Base-by-base conservation (phyloP, 2,113 vertebrate species). In the Prunella fulvescens region DNA sequence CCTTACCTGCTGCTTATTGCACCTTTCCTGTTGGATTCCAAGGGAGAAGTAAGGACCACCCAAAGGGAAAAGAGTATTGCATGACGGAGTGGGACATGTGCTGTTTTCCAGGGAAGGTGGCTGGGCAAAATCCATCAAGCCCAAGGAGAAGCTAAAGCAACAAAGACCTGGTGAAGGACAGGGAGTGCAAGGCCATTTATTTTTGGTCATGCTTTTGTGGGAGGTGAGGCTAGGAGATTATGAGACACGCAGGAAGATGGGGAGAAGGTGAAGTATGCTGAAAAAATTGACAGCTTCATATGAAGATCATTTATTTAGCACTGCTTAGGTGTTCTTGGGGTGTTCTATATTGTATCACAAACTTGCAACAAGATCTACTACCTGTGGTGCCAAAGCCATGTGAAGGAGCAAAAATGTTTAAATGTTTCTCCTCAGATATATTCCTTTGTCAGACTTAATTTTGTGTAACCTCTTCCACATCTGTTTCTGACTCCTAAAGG, bases 241-340 rank as follows among this genome's bases (percentile, higher is more conserved):
- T 14, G 14, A 79, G 13, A 19, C 23, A 28, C 0, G 0, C 31
- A 40, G 28, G 37, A 31, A 61, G 15, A 20, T 4, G 65, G 16
- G 19, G 2, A 82, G 11, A 82, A 53, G 16, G 23, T 39, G 14
- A 74, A 84, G 19, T 5, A 47, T 51, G 24, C 17, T 74, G 31
- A 20, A 84, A 65, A 67, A 74, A 19, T 18, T 1, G 26, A 18
- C 7, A 13, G 4, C 77, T 92, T 73, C 44, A 15, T 78, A 61
- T 7, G 2, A 69, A 53, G 10, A 17, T 31, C 2, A 62, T 50
- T 69, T 45, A 33, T 74, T 50, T 62, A 50, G 8, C 33, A 54
- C 10, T 57, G 17, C 35, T 76, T 26, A n/a, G 24, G 8, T 37
- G 25, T 64, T 83, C 37, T n/a, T 48, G 13, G 9, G 3, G 10